These are phyloP conservation scores for Microcebus ravelobensis DNA, from an alignment of 2,113 vertebrate genomes.

Conservation along the genomic window DNA sequence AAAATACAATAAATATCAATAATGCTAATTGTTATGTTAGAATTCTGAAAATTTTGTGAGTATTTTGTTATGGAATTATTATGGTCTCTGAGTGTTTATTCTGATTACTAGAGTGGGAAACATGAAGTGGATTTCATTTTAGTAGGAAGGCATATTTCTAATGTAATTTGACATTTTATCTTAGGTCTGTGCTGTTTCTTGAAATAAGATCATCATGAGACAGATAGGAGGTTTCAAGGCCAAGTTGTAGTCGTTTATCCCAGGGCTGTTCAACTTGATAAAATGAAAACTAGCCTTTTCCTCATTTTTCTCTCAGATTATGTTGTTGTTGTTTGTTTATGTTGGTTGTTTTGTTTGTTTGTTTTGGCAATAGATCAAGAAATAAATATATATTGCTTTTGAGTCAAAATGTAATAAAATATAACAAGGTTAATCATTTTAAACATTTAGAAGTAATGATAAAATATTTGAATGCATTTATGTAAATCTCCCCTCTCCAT, in stretches of 20 bases:
- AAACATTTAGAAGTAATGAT: constrained; percentile 35
- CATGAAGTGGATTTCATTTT: not conserved
- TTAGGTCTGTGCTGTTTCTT: constrained; percentile 16
- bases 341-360: not conserved
- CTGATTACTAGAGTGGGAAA: not conserved
- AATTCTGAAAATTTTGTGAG: not conserved
- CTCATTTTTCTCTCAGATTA: not conserved
- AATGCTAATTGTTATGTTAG: not conserved
- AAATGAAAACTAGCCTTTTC: not conserved
- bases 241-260: not conserved
- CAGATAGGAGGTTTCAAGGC: not conserved
- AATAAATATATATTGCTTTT: constrained; percentile 35
- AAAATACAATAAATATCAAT: not conserved
- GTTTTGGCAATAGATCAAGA: constrained; percentile 45
- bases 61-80: not conserved
- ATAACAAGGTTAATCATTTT: not conserved
- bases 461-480: not conserved
- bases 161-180: not conserved
- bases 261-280: not conserved
- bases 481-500: not conserved
- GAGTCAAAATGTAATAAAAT: not conserved
- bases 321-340: not conserved
- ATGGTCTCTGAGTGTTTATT: not conserved
- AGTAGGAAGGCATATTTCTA: not conserved
- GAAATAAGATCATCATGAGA: constrained; percentile 2